Evolutionary conservation across 2,888 invertebrate genomes (phyloP), one percentile per base, ranked within the genome.

Genomic region (Helleia helle): DNA sequence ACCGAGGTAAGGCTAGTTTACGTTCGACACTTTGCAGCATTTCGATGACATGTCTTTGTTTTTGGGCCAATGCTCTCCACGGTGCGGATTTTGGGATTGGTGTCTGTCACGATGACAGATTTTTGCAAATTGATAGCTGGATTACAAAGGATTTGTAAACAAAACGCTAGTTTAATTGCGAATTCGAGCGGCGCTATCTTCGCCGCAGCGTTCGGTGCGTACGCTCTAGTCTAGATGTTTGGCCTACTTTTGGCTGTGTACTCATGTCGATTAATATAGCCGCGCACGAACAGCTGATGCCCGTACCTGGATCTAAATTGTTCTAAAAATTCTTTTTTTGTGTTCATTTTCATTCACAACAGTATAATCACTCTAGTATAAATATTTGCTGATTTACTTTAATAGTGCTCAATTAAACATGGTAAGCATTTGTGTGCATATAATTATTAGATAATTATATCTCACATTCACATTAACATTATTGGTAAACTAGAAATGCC

Each of bases 1-100:
- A 63, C 87, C 90, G 70, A 91, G 92, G 91, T 91, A 86, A 81
- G 54, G 52, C 54, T 55, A 55, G 56, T 65, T 60, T 71, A 63
- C 54, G 59, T 62, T 61, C 59, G 61, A 57, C 51, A 66, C 71
- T 62, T 71, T 69, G 67, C 59, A 61, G 61, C 55, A 60, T 51
- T 50, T 49, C 58, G 48, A 55, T 80, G 83, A 74, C 81, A 81
- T 75, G 76, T 75, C 84, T 83, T 83, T 83, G 83, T 83, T 83
- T 75, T 71, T 56, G 64, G 47, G 57, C 56, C 54, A 56, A 48
- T 64, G 59, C 62, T 54, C 55, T 53, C 58, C 59, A 58, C 58
- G 58, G 65, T 66, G 70, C 66, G 64, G 70, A 64, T 66, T 65
- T 62, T 62, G 54, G 48, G 46, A 36, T 50, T 49, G 54, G 42